These are phyloP conservation scores for Halcyon badia DNA, from an alignment of 2,797 vertebrate genomes.

Conservation along the genomic window DNA sequence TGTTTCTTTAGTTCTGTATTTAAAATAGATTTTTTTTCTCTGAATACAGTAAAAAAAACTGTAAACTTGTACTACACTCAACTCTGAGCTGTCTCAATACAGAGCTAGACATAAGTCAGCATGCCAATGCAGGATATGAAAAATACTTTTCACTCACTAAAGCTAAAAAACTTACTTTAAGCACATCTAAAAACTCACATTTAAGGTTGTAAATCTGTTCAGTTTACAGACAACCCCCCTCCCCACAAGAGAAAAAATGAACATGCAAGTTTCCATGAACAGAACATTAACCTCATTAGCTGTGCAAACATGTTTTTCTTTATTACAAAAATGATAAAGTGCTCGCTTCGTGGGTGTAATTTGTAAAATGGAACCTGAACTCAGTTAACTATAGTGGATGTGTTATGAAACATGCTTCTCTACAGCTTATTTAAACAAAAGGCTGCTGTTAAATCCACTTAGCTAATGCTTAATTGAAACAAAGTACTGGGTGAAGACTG, in stretches of 20 bases:
- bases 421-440: slow-evolving; percentile 63
- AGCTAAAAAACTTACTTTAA: neutral
- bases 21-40: neutral
- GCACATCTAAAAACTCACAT: neutral
- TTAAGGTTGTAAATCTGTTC: neutral
- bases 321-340: slow-evolving; percentile 23
- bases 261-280: neutral
- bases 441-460: slow-evolving; percentile 61
- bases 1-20: neutral
- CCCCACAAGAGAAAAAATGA: neutral
- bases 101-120: neutral
- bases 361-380: slow-evolving; percentile 57
- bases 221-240: neutral
- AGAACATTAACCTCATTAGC: slow-evolving; percentile 62
- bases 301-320: slow-evolving; percentile 63
- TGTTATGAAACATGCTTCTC: slow-evolving; percentile 46
- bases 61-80: neutral
- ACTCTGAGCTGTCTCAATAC: neutral
- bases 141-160: neutral
- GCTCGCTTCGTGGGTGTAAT: slow-evolving; percentile 30
- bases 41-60: neutral
- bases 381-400: slow-evolving; percentile 31
- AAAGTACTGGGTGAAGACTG: neutral
- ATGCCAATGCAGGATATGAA: neutral
- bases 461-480: slow-evolving; percentile 67